Conservation (phyloP, 2,888 invertebrate genomes). For the Arenicola marina region DNA sequence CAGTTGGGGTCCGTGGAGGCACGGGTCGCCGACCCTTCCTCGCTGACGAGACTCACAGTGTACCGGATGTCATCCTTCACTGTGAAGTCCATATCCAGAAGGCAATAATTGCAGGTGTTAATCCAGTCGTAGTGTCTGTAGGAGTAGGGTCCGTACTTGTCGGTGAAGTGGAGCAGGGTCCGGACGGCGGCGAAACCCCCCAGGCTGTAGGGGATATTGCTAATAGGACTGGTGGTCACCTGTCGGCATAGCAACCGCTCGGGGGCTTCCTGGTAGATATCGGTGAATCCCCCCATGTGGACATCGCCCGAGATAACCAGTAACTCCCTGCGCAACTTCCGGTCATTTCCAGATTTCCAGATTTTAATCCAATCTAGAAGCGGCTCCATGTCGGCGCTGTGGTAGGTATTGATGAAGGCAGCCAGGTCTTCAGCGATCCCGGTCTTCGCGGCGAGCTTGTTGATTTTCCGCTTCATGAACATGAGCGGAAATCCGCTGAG, state of each 20-base stretch:
- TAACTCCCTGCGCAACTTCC: not conserved
- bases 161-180: constrained; percentile 2
- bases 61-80: not conserved
- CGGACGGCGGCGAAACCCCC: not conserved
- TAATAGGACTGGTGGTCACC: constrained; percentile 6
- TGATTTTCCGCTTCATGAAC: constrained; percentile 12
- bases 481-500: constrained; percentile 1
- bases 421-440: constrained; percentile 6
- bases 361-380: not conserved
- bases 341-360: too few species aligned
- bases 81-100: not conserved
- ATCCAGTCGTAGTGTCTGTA: constrained; percentile 14
- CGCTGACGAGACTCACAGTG: not conserved
- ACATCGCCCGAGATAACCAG: constrained; percentile 7
- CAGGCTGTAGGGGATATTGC: not conserved
- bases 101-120: constrained; percentile 2
- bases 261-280: constrained; percentile 9
- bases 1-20: constrained; percentile 7
- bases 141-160: constrained; percentile 4
- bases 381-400: constrained; percentile 4
- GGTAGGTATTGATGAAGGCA: constrained; percentile 4
- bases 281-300: constrained; percentile 11
- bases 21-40: not conserved
- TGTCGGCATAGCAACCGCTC: constrained; percentile 2
- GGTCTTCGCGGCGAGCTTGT: not conserved